phyloP scores from a whole-genome alignment of 2,113 vertebrate genomes.

The Eublepharis macularius region DNA sequence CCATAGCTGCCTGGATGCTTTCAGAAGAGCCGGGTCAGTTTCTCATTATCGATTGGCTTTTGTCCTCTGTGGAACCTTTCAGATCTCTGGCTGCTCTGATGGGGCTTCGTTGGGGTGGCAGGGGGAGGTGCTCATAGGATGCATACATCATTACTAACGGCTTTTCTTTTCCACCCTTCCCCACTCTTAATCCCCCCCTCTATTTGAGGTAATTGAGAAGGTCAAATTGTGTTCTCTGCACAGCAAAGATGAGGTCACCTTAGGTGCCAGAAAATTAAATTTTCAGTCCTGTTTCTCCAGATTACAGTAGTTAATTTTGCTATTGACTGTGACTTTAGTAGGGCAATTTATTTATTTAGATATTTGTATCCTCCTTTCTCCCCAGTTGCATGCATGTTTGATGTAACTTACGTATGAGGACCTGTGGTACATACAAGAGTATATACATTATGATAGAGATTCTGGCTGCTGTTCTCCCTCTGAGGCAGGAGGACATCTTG shows the following conservation, averaged over 20 bases:
- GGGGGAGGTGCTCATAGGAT: not conserved
- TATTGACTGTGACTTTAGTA: too few relatives aligned
- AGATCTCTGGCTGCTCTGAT: not conserved
- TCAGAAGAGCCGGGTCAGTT: rapidly evolving
- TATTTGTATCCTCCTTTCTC: too few relatives aligned
- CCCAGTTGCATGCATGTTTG: too few relatives aligned
- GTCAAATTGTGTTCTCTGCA: rapidly evolving
- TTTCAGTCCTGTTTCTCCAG: conserved; percentile 47
- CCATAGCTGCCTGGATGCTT: rapidly evolving
- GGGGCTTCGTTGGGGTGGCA: too few relatives aligned
- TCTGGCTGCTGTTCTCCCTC: too few relatives aligned
- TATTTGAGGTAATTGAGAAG: not conserved
- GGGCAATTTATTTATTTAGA: too few relatives aligned
- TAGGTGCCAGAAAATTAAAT: not conserved
- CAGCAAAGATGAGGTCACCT: conserved; percentile 19
- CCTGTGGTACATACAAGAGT: too few relatives aligned
- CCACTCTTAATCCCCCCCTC: rapidly evolving
- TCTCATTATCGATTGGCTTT: not conserved
- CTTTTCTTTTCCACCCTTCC: not conserved
- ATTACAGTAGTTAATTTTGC: conserved; percentile 52
- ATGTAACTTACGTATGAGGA: too few relatives aligned
- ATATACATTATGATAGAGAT: too few relatives aligned
- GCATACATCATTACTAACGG: not conserved
- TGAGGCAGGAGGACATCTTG: too few relatives aligned
- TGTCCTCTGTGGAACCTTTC: not conserved